These are phyloP conservation scores for Riptortus pedestris DNA, from an alignment of 1,140 invertebrate species.

Conservation along the genomic window DNA sequence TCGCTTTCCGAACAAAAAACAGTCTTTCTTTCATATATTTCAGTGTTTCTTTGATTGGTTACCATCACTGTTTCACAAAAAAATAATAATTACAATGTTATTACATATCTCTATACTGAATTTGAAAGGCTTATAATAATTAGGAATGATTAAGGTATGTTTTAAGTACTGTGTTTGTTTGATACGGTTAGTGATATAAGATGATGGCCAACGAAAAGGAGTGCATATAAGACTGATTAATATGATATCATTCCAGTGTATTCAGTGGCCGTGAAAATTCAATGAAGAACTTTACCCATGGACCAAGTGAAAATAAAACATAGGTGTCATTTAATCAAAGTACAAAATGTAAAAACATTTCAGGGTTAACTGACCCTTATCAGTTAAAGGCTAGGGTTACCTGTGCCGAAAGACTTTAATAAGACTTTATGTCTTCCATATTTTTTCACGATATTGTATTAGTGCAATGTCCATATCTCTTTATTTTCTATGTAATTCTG, in stretches of 20 bases:
- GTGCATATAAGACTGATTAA: conserved; percentile 18
- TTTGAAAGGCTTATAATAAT: neutral
- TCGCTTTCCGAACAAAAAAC: neutral
- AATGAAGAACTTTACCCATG: conserved; percentile 5
- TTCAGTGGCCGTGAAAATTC: conserved; percentile 16
- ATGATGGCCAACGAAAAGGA: conserved; percentile 13
- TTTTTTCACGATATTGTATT: conserved; percentile 17
- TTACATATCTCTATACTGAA: neutral
- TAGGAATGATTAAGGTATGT: neutral
- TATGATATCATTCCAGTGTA: conserved; percentile 19
- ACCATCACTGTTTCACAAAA: neutral
- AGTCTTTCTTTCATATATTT: neutral
- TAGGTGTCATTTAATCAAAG: conserved; percentile 14
- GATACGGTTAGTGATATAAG: conserved; percentile 5
- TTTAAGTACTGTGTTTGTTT: conserved; percentile 9
- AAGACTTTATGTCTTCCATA: conserved; percentile 14
- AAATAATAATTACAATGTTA: neutral
- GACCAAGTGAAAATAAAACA: conserved; percentile 18
- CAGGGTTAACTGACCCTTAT: conserved; percentile 17
- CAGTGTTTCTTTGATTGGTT: neutral
- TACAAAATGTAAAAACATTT: conserved; percentile 20
- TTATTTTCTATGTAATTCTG: conserved; percentile 10
- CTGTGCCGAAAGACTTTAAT: conserved; percentile 14
- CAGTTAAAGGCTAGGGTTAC: conserved; percentile 12
- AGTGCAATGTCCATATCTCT: conserved; percentile 17